Base-by-base conservation (phyloP, 2,113 vertebrate genomes). In the Pteruthius melanotis region DNA sequence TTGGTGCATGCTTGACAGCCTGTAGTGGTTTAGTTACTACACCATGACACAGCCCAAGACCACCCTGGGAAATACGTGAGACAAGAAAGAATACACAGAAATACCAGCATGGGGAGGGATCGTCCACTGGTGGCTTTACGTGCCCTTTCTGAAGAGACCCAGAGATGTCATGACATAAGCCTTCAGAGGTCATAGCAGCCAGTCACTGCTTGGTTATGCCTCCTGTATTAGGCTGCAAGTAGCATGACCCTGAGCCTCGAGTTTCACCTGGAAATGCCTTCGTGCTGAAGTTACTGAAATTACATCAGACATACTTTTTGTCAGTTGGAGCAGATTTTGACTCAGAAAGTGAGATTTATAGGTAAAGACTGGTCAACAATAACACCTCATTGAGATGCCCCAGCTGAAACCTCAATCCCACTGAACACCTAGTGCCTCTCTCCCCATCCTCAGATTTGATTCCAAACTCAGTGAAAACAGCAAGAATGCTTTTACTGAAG, bases 31-130 rank as follows among this genome's bases (percentile, higher is more conserved):
- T 42, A 42, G 40, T 42, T 42, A 13, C 40, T 42, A 42, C 12
- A 42, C 40, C 40, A 42, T 14, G 40, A 42, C 40, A 42, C 40
- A 42, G 59, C 33, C 26, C 33, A 83, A 20, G 33, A 30, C 42
- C 2, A 1, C 33, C 17, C 75, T 35, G 56, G 83, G 21, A 63
- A 88, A 40, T 1, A 15, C 0, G 0, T 5, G 26, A 70, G 28
- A 54, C 30, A 33, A 47, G 69, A 65, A 82, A 60, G 31, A 59
- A 53, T 12, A 16, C 9, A 23, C 21, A 40, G 18, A 79, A 90
- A 14, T 40, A 72, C 21, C 61, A 37, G 20, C 15, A 13, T 4
- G 4, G 13, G 21, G 42, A 70, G 42, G 54, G 13, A 50, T 50
- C 45, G 76, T 90, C 40, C 1, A 0, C 12, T 1, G 0, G 54